Evolutionary conservation across 2,888 invertebrate genomes (phyloP), one percentile per base, ranked within the genome.

Genomic region (Chalcis sispes): DNA sequence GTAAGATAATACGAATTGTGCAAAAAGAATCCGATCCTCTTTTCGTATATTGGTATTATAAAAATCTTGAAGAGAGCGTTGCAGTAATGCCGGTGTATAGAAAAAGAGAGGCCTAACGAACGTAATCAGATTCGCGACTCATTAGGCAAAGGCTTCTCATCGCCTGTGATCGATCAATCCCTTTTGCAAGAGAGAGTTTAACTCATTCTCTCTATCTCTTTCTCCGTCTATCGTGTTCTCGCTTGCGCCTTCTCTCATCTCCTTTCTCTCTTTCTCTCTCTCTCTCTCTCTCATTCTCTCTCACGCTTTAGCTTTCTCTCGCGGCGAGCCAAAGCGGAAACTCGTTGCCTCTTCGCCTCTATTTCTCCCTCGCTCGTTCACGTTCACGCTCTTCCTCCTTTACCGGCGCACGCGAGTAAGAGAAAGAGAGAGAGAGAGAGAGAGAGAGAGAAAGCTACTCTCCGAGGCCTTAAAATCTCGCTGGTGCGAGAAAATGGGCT

Each of bases 401-500:
- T 25, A 8, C 66, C 54, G 54, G 20, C n/a, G 48, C 20, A 15
- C 10, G 48, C 27, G 25, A 25, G 7, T n/a, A 4, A 15, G 15
- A 18, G 52, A 40, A 10, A 29, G 42, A 25, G 50, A 27, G 59
- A 42, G 54, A 36, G 18, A 64, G 36, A 29, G 13, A 18, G 52
- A 40, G 15, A 29, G 42, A 25, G 50, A 27, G 59, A 42, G 54
- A 36, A 20, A 64, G 36, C 20, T 13, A 20, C 48, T 48, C 48
- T 67, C n/a, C 36, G 70, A 69, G 46, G 46, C 65, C 65, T 77
- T 66, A 46, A 74, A 74, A 71, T 66, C 61, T 65, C 71, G 54
- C 36, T 66, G 71, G 67, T 64, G 77, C 58, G 74, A 75, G 74
- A 75, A 77, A 77, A 75, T 42, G 74, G 79, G 82, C 84, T 84